A percentile compares a stretch with the other conserved stretches of the same genome.
Conservation (phyloP, 2,113 vertebrate species). For the Trogon melanurus region DNA sequence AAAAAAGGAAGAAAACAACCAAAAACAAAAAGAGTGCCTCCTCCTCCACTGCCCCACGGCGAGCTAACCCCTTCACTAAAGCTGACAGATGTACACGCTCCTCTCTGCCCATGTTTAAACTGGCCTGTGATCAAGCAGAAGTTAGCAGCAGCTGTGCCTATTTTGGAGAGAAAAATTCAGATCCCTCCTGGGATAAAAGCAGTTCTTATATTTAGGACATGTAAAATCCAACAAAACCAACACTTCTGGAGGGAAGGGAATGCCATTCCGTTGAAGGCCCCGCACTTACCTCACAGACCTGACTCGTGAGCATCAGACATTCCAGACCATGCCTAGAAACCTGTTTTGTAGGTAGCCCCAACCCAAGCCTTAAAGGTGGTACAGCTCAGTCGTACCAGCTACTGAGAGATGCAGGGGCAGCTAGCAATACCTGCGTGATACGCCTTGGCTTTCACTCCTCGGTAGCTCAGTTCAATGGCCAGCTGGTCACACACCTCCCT, state of each 20-base stretch:
- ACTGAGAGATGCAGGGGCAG: background rate
- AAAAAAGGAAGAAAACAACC: background rate
- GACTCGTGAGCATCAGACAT: background rate
- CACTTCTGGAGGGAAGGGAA: background rate
- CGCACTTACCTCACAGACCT: background rate
- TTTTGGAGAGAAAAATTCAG: background rate
- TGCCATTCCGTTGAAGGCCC: background rate
- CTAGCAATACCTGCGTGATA: constrained; percentile 91
- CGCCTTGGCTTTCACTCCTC: constrained; percentile 87
- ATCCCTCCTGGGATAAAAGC: background rate
- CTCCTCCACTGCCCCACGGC: background rate
- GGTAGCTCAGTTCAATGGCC: constrained; percentile 86
- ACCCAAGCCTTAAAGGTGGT: background rate
- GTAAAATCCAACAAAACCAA: background rate
- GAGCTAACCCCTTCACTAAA: background rate
- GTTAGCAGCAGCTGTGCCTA: background rate
- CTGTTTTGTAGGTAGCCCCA: background rate
- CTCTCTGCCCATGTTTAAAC: background rate
- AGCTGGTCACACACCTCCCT: constrained; percentile 92
- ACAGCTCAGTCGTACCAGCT: background rate
- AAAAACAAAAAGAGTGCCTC: background rate
- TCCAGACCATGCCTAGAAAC: background rate
- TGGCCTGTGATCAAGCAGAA: background rate
- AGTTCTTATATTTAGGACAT: background rate
- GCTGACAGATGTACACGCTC: background rate